Percentiles rank a stretch among this genome's conserved stretches.
phyloP scores from a whole-genome alignment of 1,140 invertebrate genomes.

The Drosophila tani region DNA sequence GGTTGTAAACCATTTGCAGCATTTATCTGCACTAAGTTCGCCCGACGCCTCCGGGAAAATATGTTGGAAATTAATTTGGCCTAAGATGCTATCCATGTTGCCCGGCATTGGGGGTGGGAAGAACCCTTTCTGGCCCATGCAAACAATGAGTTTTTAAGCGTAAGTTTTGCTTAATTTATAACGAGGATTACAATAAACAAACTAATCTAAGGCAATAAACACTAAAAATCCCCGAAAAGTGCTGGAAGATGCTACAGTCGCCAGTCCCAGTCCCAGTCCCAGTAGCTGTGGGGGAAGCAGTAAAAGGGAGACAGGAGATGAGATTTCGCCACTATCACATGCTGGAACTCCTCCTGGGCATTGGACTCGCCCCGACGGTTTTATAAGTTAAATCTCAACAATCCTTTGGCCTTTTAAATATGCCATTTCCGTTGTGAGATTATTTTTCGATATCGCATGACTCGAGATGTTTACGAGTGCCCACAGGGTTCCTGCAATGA shows the following conservation, averaged over 20 bases:
- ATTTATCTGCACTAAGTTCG: constrained; percentile 73
- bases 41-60: constrained; percentile 73
- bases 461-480: constrained; percentile 78
- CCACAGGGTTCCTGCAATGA: constrained; percentile 44
- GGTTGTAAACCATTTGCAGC: constrained; percentile 80
- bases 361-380: constrained; percentile 37
- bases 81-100: constrained; percentile 22
- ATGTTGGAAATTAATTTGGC: constrained; percentile 71
- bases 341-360: constrained; percentile 23
- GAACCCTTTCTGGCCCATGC: constrained; percentile 53
- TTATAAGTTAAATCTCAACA: constrained; percentile 79
- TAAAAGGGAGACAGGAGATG: constrained; percentile 26
- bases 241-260: constrained; percentile 35
- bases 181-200: constrained; percentile 83
- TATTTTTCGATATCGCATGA: constrained; percentile 83
- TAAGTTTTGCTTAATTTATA: constrained; percentile 82
- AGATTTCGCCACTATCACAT: constrained; percentile 32
- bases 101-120: background rate
- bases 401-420: constrained; percentile 81
- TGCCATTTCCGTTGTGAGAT: constrained; percentile 79
- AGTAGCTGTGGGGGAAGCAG: constrained; percentile 9
- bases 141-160: constrained; percentile 69
- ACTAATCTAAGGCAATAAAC: constrained; percentile 82
- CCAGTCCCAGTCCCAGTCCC: background rate
- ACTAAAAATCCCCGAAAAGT: constrained; percentile 82